These are phyloP conservation scores for Cordilura impudica DNA, from an alignment of 2,888 invertebrate species.

Conservation along the genomic window DNA sequence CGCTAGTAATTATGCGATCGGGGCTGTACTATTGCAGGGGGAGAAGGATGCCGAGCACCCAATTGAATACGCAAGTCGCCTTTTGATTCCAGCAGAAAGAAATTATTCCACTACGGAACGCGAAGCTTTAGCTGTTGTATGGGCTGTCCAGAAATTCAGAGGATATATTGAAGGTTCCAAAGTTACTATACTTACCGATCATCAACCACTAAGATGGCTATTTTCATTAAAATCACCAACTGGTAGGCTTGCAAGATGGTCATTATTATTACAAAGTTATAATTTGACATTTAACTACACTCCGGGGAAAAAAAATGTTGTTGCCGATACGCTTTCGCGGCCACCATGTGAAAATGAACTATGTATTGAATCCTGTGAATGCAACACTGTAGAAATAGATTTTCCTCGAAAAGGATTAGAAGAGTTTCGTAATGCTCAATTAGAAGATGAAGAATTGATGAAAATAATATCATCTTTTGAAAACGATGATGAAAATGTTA, in stretches of 20 bases:
- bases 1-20: too few species aligned
- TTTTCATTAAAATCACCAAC: constrained; percentile 73
- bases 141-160: constrained; percentile 72
- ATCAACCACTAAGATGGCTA: constrained; percentile 76
- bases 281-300: constrained; percentile 73
- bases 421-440: constrained; percentile 47
- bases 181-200: constrained; percentile 75
- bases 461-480: constrained; percentile 33
- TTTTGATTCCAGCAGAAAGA: constrained; percentile 63
- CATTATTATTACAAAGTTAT: constrained; percentile 73
- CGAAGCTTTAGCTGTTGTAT: constrained; percentile 71
- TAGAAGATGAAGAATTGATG: constrained; percentile 62
- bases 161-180: constrained; percentile 72
- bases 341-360: constrained; percentile 14
- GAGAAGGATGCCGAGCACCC: constrained; percentile 60
- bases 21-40: constrained; percentile 59
- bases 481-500: constrained; percentile 13
- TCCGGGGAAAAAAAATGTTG: constrained; percentile 71
- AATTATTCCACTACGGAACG: constrained; percentile 72
- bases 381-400: constrained; percentile 28
- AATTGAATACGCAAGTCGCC: constrained; percentile 26
- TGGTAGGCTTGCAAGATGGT: constrained; percentile 78
- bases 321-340: constrained; percentile 56
- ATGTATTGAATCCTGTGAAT: constrained; percentile 17
- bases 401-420: constrained; percentile 40